Conservation (phyloP, 1,140 invertebrate genomes). For the Drosophila biarmipes region DNA sequence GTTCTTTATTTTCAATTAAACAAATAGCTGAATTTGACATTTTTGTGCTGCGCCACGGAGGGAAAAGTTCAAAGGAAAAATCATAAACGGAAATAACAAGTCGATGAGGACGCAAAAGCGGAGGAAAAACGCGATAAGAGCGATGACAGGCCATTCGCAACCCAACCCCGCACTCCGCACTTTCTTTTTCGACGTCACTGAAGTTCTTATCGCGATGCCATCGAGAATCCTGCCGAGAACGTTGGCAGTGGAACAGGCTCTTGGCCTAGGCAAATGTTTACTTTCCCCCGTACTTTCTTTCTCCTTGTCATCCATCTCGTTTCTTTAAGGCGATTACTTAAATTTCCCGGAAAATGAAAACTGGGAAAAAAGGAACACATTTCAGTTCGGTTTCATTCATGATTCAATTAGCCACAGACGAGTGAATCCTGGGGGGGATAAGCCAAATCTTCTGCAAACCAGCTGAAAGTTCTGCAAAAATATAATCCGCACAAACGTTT, state of each 20-base stretch:
- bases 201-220: constrained; percentile 61
- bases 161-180: not conserved
- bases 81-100: constrained; percentile 73
- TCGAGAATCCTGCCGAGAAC: constrained; percentile 47
- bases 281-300: not conserved
- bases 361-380: constrained; percentile 47
- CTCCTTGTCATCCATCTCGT: not conserved
- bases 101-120: constrained; percentile 19
- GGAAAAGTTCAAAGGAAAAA: constrained; percentile 68
- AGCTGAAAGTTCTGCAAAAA: not conserved
- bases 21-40: constrained; percentile 82
- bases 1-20: constrained; percentile 74
- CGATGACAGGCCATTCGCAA: constrained; percentile 32
- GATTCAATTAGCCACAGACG: constrained; percentile 75
- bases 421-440: constrained; percentile 50
- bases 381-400: constrained; percentile 64
- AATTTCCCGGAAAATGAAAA: constrained; percentile 41
- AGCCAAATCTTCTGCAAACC: not conserved
- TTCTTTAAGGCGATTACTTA: constrained; percentile 64
- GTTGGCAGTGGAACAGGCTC: constrained; percentile 5
- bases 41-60: constrained; percentile 34
- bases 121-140: constrained; percentile 59
- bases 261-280: constrained; percentile 65
- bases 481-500: too few relatives aligned
- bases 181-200: constrained; percentile 17